A percentile compares a stretch with the other conserved stretches of the same genome.
These are phyloP conservation scores for Mactra quadrangularis DNA, from an alignment of 1,140 invertebrate genomes.

Conservation along the genomic window DNA sequence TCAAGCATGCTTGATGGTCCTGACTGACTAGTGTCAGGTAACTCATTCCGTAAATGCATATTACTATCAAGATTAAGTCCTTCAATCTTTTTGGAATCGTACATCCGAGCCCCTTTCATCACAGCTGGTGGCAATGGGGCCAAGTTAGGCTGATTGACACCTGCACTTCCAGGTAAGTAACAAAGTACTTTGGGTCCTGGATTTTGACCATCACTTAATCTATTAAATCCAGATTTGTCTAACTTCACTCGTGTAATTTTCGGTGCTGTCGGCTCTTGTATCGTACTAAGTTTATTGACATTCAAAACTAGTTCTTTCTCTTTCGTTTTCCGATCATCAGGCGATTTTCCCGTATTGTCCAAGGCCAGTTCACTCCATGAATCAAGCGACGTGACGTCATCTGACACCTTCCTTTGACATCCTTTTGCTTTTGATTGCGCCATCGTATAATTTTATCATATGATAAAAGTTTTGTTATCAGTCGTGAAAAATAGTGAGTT, in stretches of 20 bases:
- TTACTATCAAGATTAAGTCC: background rate
- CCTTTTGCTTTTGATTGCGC: background rate
- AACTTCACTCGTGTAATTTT: constrained; percentile 12
- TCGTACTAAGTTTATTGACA: constrained; percentile 25
- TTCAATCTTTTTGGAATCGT: background rate
- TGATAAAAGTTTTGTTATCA: background rate
- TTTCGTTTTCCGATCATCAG: constrained; percentile 21
- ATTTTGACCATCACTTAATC: too few relatives aligned
- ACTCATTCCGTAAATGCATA: background rate
- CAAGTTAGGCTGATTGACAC: too few relatives aligned
- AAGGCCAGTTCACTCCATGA: constrained; percentile 68
- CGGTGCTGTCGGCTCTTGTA: constrained; percentile 18
- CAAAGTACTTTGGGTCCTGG: too few relatives aligned
- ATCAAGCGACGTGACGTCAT: constrained; percentile 68
- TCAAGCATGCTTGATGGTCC: too few relatives aligned
- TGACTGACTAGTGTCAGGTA: too few relatives aligned
- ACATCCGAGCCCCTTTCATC: too few relatives aligned
- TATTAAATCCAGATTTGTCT: constrained; percentile 17
- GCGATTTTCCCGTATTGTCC: constrained; percentile 22
- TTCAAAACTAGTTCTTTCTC: constrained; percentile 39
- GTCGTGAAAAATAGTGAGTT: background rate
- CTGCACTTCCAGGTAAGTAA: too few relatives aligned
- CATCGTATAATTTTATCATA: background rate
- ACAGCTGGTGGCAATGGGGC: too few relatives aligned
- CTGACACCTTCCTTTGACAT: constrained; percentile 53